Evolutionary conservation across 2,113 vertebrate species (phyloP).

Genomic region (Pluvialis apricaria): DNA sequence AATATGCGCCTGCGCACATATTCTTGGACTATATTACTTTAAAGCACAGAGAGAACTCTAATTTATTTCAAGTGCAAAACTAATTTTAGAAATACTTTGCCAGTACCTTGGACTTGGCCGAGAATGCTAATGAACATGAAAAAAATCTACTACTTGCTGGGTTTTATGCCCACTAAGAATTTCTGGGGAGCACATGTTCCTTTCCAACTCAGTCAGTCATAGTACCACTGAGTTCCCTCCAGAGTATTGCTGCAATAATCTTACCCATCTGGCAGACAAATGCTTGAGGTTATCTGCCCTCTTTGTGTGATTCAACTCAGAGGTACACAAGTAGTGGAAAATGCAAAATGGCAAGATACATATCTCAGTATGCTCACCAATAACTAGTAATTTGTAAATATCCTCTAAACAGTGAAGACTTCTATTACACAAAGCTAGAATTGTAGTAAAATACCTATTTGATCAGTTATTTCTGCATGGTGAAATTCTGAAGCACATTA

Average conservation of each 20-base stretch:
- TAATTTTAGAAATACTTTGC: neutral
- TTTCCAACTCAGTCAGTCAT: neutral
- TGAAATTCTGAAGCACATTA: neutral
- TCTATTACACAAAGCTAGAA: neutral
- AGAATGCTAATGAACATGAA: neutral
- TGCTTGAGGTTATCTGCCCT: neutral
- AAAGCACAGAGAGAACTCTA: neutral
- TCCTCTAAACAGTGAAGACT: neutral
- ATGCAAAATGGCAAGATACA: rapidly evolving
- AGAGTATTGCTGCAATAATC: neutral
- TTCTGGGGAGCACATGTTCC: neutral
- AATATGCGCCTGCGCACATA: neutral
- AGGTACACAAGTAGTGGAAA: neutral
- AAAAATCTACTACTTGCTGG: neutral
- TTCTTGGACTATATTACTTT: neutral
- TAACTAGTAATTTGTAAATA: neutral
- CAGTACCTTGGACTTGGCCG: neutral
- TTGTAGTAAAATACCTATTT: neutral
- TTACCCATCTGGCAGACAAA: neutral
- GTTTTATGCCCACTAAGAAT: neutral
- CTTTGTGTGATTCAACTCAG: neutral
- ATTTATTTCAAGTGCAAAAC: neutral
- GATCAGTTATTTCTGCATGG: neutral
- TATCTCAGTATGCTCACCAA: neutral
- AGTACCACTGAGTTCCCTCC: neutral